Base-by-base conservation (phyloP, 2,888 invertebrate genomes). In the Apamea sordens region DNA sequence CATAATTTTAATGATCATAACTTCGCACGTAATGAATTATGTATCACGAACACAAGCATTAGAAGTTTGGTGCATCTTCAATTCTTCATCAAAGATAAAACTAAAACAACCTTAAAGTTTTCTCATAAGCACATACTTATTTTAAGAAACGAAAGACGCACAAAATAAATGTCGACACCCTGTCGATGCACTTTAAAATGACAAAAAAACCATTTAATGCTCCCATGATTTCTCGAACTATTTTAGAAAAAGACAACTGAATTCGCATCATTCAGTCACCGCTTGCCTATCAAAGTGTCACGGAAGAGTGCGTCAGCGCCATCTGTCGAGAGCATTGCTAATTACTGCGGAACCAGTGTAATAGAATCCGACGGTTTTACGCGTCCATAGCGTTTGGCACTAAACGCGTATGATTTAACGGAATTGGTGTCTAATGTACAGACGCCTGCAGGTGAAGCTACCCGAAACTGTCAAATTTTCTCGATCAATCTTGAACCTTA, bases 311-410 rank as follows among this genome's bases (percentile, higher is more conserved):
- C 65, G 61, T 21, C 75, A 76, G 28, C 70, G 79, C 83, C 86
- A 83, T 84, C 86, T 84, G 86, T 86, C 73, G 83, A 13, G 28
- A 36, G 61, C 61, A 8, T n/a, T 56, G 63, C 67, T 76, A 83
- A 86, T 79, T 86, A 76, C 63, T 47, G 67, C 24, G 8, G 24
- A 50, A 28, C 13, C 28, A 73, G 21, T 21, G 15, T 75, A 41
- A 75, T 80, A 73, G 21, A 68, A 72, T 24, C 13, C 28, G 41
- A 1, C 11, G 11, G 24, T 18, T 79, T 74, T 41, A 56, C n/a
- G 50, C 28, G 21, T 56, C 44, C 24, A 15, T 72, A 28, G 7
- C 21, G 41, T 67, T 83, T 53, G 59, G 24, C 64, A 64, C 50
- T 84, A 50, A 68, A 71, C 70, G 18, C 47, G 53, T 59, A 50